phyloP scores from a whole-genome alignment of 2,888 invertebrate species.

The Anoncus sp. region DNA sequence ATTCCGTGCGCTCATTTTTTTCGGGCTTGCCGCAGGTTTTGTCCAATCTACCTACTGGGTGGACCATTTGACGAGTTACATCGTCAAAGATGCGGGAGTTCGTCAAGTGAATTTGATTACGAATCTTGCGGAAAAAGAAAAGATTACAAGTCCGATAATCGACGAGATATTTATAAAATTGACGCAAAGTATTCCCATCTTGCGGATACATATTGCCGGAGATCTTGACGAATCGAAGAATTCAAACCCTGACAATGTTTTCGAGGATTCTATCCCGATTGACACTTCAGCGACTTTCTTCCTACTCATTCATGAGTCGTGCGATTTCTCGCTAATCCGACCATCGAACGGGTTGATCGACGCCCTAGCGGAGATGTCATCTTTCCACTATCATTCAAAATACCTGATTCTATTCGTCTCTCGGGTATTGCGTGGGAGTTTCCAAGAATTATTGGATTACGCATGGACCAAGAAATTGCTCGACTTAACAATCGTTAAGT shows the following conservation, averaged over 20 bases:
- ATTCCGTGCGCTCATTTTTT: too few species aligned
- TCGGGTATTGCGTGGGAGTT: background rate
- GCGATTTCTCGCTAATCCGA: background rate
- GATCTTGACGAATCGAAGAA: background rate
- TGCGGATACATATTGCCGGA: background rate
- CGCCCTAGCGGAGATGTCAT: constrained; percentile 34
- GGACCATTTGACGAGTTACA: constrained; percentile 7
- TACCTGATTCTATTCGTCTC: constrained; percentile 48
- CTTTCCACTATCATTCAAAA: constrained; percentile 26
- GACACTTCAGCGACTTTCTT: constrained; percentile 23
- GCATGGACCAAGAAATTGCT: constrained; percentile 59
- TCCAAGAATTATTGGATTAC: constrained; percentile 47
- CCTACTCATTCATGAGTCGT: constrained; percentile 20
- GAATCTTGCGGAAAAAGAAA: background rate
- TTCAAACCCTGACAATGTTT: background rate
- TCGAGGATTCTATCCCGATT: background rate
- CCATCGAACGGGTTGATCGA: constrained; percentile 18
- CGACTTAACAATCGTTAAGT: constrained; percentile 62
- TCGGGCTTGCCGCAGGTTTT: too few species aligned
- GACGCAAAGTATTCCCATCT: background rate
- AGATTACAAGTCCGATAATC: background rate
- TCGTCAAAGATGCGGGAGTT: background rate
- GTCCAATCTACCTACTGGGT: constrained; percentile 26
- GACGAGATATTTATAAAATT: constrained; percentile 1
- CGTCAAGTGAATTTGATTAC: constrained; percentile 26